A percentile compares a stretch with the other conserved stretches of the same genome.
Evolutionary conservation across 2,113 vertebrate genomes (phyloP).

Genomic region (Pheucticus melanocephalus): DNA sequence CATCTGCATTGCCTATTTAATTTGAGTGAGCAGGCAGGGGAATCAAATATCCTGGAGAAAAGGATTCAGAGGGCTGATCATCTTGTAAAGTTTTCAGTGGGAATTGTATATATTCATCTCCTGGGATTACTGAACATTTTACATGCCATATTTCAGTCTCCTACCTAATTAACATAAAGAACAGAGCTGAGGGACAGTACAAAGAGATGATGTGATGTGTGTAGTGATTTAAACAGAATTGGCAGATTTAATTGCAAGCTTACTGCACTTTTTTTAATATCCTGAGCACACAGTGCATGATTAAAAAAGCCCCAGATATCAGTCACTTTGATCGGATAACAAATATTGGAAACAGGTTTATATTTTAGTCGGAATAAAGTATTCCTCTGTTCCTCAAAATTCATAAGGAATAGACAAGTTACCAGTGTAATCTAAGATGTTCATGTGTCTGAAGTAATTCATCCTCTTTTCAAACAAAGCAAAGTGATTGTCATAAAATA

Average conservation of each 20-base stretch:
- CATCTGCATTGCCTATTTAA: background rate
- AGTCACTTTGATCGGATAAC: background rate
- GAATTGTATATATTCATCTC: background rate
- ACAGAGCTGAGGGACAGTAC: background rate
- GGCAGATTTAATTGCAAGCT: background rate
- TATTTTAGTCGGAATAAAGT: background rate
- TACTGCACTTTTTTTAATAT: constrained; percentile 7
- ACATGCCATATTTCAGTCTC: background rate
- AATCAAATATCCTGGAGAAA: constrained; percentile 40
- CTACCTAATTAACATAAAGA: constrained; percentile 12
- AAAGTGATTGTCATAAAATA: background rate
- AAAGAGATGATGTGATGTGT: background rate
- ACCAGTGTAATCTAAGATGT: background rate
- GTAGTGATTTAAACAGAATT: constrained; percentile 9
- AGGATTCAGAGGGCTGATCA: background rate
- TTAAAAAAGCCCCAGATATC: background rate
- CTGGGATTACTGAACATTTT: background rate
- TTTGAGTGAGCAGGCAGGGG: background rate
- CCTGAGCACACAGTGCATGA: background rate
- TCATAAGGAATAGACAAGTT: background rate
- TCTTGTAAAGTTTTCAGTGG: background rate
- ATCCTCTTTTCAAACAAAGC: background rate
- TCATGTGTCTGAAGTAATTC: background rate
- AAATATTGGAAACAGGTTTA: background rate
- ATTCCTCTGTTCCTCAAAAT: background rate